phyloP scores from a whole-genome alignment of 2,797 vertebrate species.

The Rhynchotus rufescens region DNA sequence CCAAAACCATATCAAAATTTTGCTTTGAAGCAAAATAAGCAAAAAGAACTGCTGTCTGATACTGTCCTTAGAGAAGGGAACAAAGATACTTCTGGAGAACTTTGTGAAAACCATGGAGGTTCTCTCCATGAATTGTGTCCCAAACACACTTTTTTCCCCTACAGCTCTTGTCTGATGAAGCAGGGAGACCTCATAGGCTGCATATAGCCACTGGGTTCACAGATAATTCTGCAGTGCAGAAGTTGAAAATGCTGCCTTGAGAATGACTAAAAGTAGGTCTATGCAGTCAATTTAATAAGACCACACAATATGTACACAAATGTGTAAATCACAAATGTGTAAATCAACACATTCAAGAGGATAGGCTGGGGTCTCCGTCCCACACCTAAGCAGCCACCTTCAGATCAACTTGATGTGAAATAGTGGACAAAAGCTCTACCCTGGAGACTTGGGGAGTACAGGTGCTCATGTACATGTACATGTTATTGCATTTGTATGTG shows the following conservation, averaged over 20 bases:
- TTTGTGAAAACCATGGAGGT: background rate
- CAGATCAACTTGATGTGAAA: background rate
- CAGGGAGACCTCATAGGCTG: background rate
- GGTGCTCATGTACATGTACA: background rate
- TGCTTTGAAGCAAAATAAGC: background rate
- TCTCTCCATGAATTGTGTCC: background rate
- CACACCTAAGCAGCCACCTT: background rate
- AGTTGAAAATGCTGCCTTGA: background rate
- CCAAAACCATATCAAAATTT: background rate
- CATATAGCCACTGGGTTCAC: background rate
- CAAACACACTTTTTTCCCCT: rapidly evolving
- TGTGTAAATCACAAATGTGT: too few relatives aligned
- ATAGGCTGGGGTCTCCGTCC: background rate
- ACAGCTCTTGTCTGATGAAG: background rate
- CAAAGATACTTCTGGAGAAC: background rate
- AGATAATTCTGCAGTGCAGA: background rate
- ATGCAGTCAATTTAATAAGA: background rate
- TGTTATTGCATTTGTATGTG: background rate
- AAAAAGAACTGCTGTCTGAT: background rate
- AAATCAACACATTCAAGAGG: background rate
- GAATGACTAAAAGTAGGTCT: background rate
- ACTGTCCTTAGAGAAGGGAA: background rate
- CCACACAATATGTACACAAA: background rate
- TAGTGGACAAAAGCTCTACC: background rate
- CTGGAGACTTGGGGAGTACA: background rate